Evolutionary conservation across 2,888 invertebrate species (phyloP).

Genomic region (Biston betularia): DNA sequence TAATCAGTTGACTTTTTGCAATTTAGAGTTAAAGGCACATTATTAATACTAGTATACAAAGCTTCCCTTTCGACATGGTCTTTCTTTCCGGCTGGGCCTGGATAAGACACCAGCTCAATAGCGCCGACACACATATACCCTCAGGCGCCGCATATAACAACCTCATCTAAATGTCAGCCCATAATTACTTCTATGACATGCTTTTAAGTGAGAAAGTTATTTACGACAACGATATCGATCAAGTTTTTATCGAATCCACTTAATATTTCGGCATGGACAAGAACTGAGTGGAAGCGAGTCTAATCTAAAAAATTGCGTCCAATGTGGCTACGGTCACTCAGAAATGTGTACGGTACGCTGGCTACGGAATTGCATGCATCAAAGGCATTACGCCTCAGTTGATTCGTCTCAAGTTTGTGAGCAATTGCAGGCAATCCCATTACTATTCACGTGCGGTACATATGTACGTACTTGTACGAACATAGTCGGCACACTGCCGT

Average conservation of each 20-base stretch:
- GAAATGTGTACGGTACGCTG: conserved; percentile 47
- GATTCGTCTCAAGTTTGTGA: conserved; percentile 75
- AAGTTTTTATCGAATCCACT: conserved; percentile 29
- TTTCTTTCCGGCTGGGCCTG: conserved; percentile 6
- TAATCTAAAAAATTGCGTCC: conserved; percentile 40
- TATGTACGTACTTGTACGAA: conserved; percentile 52
- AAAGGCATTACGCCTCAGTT: conserved; percentile 72
- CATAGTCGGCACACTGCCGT: conserved; percentile 58
- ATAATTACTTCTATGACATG: conserved; percentile 42
- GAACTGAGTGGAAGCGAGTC: conserved; percentile 34
- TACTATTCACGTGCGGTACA: conserved; percentile 68
- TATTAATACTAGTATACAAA: neutral
- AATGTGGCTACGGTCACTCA: conserved; percentile 42
- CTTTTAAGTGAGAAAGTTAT: conserved; percentile 42
- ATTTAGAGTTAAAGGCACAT: neutral
- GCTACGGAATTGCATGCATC: conserved; percentile 64
- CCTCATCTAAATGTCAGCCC: conserved; percentile 40
- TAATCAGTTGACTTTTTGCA: neutral
- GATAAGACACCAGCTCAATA: conserved; percentile 20
- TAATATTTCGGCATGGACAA: conserved; percentile 24
- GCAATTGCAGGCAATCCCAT: conserved; percentile 76
- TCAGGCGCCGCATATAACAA: conserved; percentile 35
- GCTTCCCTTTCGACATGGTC: neutral
- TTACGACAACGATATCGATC: conserved; percentile 33
- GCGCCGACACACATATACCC: conserved; percentile 18